Base-by-base conservation (phyloP, 2,113 vertebrate species). In the Pao palembangensis region DNA sequence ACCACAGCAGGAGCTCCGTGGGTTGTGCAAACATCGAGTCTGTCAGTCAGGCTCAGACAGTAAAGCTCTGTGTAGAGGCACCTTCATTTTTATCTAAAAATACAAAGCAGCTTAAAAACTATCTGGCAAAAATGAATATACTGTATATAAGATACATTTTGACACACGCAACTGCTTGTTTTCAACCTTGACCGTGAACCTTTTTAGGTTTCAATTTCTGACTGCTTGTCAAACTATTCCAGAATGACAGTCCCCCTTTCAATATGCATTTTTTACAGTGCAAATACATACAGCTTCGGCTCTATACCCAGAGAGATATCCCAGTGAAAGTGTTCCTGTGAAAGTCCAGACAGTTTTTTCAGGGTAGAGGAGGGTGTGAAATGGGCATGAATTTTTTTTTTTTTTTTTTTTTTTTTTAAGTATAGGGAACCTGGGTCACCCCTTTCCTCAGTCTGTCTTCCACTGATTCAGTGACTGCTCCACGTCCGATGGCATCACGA, bases 371-470 rank as follows among this genome's bases (percentile, higher is more conserved):
- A 63, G 59, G 73, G 42, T 8, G 47, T 69, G 55, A 64, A 71
- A 73, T 79, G 61, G 59, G 68, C 78, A 81, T 61, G 46, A 62
- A 49, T 70, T 63, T 75, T 38, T 38, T 16, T 17, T 46, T 46
- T 16, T 16, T 17, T 46, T 46, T 16, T 62, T 69, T 19, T 50
- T 25, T 61, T 25, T 23, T 20, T 28, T 59, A 61, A 71, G 63
- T 76, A 69, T 7, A 64, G 77, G 86, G 75, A 85, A 81, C 83
- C 83, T 87, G 86, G 88, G 86, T 87, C 85, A 79, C 85, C 78
- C 85, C 84, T 87, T 87, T 78, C 76, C 34, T 80, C 72, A 4
- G 6, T 66, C 72, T 80, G 59, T 51, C 64, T 64, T 81, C 51
- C 57, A 41, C 50, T 61, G 55, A 61, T 71, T 64, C 61, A 49